phyloP scores from a whole-genome alignment of 2,888 invertebrate genomes.

The Mimumesa dahlbomi region DNA sequence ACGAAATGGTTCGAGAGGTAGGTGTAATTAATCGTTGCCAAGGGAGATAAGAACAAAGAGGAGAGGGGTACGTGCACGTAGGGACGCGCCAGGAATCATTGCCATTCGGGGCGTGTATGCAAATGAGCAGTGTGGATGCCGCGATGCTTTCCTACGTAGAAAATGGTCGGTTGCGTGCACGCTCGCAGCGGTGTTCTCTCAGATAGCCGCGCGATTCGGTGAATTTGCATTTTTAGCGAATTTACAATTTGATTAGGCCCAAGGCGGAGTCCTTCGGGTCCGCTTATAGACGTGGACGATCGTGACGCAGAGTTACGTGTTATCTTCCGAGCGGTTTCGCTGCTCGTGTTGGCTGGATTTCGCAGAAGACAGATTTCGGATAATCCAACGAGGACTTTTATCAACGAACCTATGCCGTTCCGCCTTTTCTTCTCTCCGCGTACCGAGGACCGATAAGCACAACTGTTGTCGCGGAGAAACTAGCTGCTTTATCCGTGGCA shows the following conservation, averaged over 20 bases:
- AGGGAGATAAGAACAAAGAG: slow-evolving; percentile 33
- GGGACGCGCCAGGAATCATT: slow-evolving; percentile 60
- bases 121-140: slow-evolving; percentile 67
- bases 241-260: slow-evolving; percentile 77
- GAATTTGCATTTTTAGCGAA: slow-evolving; percentile 79
- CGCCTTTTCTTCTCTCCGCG: slow-evolving; percentile 6
- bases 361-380: slow-evolving; percentile 57
- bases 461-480: not conserved
- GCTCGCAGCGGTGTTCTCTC: slow-evolving; percentile 51
- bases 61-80: slow-evolving; percentile 13
- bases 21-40: slow-evolving; percentile 56
- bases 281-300: slow-evolving; percentile 14
- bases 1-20: slow-evolving; percentile 12
- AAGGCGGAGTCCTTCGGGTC: slow-evolving; percentile 13
- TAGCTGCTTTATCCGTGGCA: slow-evolving; percentile 5
- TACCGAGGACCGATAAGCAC: slow-evolving; percentile 12
- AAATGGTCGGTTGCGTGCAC: slow-evolving; percentile 59
- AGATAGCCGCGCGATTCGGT: slow-evolving; percentile 60
- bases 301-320: slow-evolving; percentile 2
- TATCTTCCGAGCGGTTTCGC: slow-evolving; percentile 38
- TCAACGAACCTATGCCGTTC: not conserved
- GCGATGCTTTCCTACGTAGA: slow-evolving; percentile 52
- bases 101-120: slow-evolving; percentile 71
- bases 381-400: slow-evolving; percentile 47
- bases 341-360: slow-evolving; percentile 39